A percentile compares a stretch with the other conserved stretches of the same genome.
Conservation (phyloP, 2,888 invertebrate species). For the Ornithoptera priamus region DNA sequence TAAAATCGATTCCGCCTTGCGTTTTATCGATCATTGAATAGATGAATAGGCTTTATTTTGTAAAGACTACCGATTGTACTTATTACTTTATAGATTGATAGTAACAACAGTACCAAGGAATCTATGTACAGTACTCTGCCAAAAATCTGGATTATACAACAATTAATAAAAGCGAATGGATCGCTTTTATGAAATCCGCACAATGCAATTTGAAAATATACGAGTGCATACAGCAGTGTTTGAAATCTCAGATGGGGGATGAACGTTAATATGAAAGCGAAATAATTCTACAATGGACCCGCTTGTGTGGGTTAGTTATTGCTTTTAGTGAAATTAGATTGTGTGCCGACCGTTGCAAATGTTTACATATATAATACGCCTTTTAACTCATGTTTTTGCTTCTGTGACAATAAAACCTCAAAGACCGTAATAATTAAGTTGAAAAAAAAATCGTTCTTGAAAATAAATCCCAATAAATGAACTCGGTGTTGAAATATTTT, state of each 20-base stretch:
- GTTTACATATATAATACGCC: slow-evolving; percentile 22
- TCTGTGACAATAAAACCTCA: neutral
- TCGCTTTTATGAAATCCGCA: slow-evolving; percentile 5
- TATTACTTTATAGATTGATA: no score
- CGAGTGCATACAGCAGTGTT: neutral
- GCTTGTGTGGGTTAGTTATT: slow-evolving; percentile 27
- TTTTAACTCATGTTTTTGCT: neutral
- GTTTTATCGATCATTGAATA: no score
- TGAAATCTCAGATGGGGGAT: slow-evolving; percentile 11
- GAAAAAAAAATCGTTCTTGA: no score
- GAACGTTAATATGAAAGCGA: slow-evolving; percentile 12
- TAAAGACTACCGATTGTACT: no score
- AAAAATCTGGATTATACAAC: neutral
- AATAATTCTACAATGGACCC: slow-evolving; percentile 14
- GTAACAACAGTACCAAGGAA: neutral
- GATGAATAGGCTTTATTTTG: no score
- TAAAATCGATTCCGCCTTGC: no score
- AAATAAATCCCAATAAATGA: no score
- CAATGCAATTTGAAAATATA: slow-evolving; percentile 10
- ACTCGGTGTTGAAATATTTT: no score
- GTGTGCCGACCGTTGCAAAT: slow-evolving; percentile 36
- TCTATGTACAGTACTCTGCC: neutral
- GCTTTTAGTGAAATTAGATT: slow-evolving; percentile 62
- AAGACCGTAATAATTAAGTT: no score
- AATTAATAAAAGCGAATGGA: neutral